phyloP scores from a whole-genome alignment of 2,113 vertebrate species.

The Copsychus sechellarum region DNA sequence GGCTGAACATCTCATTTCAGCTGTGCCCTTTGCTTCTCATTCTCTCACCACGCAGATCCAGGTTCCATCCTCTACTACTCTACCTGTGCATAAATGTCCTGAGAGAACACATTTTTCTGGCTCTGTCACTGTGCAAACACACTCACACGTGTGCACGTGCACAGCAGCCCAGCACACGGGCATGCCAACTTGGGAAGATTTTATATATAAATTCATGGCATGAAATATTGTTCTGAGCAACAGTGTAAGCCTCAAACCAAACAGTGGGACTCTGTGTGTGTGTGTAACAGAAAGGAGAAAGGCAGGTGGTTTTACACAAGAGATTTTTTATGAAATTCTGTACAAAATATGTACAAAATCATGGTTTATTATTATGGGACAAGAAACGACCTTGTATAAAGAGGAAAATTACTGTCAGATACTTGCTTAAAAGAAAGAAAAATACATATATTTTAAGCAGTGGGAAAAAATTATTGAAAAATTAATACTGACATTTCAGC shows the following conservation, averaged over 20 bases:
- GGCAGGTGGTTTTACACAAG: background rate
- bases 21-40: background rate
- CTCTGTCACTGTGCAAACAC: background rate
- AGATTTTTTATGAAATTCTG: background rate
- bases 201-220: background rate
- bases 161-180: background rate
- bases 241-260: background rate
- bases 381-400: background rate
- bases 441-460: background rate
- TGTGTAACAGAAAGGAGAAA: background rate
- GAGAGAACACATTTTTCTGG: background rate
- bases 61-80: background rate
- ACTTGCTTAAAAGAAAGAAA: background rate
- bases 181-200: accelerated
- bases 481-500: background rate
- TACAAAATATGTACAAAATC: background rate
- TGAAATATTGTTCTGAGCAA: background rate
- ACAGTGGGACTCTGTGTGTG: accelerated
- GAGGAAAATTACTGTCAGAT: background rate
- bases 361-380: background rate
- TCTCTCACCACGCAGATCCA: background rate
- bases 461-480: background rate
- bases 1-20: accelerated
- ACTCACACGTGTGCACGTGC: accelerated
- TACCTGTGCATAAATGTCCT: accelerated